These are phyloP conservation scores for Coendou prehensilis DNA, from an alignment of 2,797 vertebrate genomes.

Conservation along the genomic window DNA sequence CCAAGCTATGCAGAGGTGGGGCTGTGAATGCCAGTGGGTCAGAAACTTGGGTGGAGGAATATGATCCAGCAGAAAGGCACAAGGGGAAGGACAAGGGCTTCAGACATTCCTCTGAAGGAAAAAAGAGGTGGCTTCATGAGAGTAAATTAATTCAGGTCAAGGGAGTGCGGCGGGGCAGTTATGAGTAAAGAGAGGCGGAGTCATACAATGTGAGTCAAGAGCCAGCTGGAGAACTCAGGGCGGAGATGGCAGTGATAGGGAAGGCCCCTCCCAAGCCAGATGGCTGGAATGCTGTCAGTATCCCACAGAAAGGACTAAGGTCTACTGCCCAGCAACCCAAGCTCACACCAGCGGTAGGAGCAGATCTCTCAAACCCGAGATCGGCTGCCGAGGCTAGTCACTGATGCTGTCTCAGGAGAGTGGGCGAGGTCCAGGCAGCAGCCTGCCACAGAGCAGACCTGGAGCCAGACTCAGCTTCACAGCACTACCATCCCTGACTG, in stretches of 20 bases:
- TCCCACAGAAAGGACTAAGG: not conserved
- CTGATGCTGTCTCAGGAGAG: not conserved
- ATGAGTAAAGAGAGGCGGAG: constrained; percentile 48
- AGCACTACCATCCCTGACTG: not conserved
- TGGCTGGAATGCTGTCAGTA: not conserved
- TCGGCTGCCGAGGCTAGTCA: not conserved
- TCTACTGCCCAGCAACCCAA: not conserved
- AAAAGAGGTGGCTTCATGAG: not conserved
- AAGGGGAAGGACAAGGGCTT: constrained; percentile 27
- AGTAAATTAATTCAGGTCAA: constrained; percentile 63
- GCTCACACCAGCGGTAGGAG: not conserved
- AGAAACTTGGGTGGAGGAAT: not conserved
- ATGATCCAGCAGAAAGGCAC: not conserved
- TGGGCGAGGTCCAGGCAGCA: not conserved
- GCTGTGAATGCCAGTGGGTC: not conserved
- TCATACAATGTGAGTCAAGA: constrained; percentile 31
- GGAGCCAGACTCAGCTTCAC: not conserved
- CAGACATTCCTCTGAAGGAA: constrained; percentile 30
- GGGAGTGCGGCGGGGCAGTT: not conserved
- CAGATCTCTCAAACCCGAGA: constrained; percentile 12
- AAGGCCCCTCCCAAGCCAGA: constrained; percentile 43
- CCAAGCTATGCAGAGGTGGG: not conserved
- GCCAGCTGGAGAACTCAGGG: not conserved
- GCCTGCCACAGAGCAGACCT: not conserved
- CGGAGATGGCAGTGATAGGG: not conserved